These are phyloP conservation scores for Leptosomus discolor DNA, from an alignment of 2,113 vertebrate genomes.

Conservation along the genomic window DNA sequence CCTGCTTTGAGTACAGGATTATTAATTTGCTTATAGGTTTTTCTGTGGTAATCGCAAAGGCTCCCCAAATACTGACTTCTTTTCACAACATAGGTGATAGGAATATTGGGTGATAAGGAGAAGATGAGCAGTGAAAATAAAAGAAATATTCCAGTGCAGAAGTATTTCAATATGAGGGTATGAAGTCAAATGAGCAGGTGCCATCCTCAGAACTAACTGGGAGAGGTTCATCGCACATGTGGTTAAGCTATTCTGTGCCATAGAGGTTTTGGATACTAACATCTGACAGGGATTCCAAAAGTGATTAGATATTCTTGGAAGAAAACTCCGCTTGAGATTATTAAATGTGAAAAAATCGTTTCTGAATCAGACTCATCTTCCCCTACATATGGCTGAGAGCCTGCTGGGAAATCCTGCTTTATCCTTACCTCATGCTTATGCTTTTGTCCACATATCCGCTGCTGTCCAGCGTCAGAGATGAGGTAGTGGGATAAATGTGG, in stretches of 20 bases:
- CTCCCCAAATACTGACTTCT: background rate
- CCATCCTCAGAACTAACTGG: background rate
- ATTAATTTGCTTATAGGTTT: slow-evolving; percentile 53
- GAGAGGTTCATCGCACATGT: background rate
- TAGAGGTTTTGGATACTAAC: background rate
- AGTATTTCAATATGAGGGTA: background rate
- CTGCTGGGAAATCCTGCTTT: background rate
- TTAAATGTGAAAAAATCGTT: background rate
- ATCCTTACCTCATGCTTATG: background rate
- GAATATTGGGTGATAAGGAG: background rate
- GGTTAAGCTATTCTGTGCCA: background rate
- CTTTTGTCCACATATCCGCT: background rate
- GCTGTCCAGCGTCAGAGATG: background rate
- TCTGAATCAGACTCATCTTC: background rate
- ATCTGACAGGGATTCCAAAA: background rate
- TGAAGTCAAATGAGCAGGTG: background rate
- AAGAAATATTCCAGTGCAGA: background rate
- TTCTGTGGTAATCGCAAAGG: slow-evolving; percentile 11
- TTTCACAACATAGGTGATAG: background rate
- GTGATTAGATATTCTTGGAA: background rate
- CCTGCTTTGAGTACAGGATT: slow-evolving; percentile 46
- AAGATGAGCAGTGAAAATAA: background rate
- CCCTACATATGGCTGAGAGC: background rate
- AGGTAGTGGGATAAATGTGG: background rate
- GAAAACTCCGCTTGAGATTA: background rate